Evolutionary conservation across 2,797 vertebrate species (phyloP), one percentile per base, ranked within the genome.

Genomic region (Clamator glandarius): DNA sequence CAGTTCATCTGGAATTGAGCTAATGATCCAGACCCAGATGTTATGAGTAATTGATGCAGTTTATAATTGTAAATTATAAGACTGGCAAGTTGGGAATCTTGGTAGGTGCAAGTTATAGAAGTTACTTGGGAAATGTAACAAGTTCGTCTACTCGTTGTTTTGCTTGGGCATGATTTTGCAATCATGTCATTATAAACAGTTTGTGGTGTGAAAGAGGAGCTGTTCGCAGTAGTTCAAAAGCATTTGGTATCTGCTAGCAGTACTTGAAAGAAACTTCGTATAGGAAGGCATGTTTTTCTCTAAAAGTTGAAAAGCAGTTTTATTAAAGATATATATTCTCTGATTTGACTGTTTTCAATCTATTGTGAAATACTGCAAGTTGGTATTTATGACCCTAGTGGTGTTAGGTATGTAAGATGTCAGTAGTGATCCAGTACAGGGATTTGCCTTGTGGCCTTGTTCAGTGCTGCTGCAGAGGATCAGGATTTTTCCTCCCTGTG

Each of bases 1-100:
- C 81, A 75, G 81, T 80, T 95, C 70, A 68, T 42, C 41, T 92
- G 93, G 78, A 90, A 88, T n/a, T 64, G 73, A 92, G 72, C 61
- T 92, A 48, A 86, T 24, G 21, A 70, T 70, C 28, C 75, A 8
- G 13, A 31, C 88, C 78, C 92, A 89, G 88, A 85, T 92, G 75
- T 89, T 89, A 77, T 57, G 33, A 74, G 75, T 36, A 61, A 31
- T 19, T 84, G 57, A 63, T 92, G 80, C 33, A 31, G 57, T 25
- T 33, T 9, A 0, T 64, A 39, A 69, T 59, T 67, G 13, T 61
- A 33, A 77, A 29, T 74, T 68, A 9, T 41, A 50, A 72, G 33
- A 20, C 25, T 72, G 33, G 25, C 41, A 39, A 58, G 31, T 48
- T 1, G 0, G 0, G 7, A 58, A 29, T 64, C 31, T 74, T 8